phyloP scores from a whole-genome alignment of 2,797 vertebrate genomes.

The Erethizon dorsatum region DNA sequence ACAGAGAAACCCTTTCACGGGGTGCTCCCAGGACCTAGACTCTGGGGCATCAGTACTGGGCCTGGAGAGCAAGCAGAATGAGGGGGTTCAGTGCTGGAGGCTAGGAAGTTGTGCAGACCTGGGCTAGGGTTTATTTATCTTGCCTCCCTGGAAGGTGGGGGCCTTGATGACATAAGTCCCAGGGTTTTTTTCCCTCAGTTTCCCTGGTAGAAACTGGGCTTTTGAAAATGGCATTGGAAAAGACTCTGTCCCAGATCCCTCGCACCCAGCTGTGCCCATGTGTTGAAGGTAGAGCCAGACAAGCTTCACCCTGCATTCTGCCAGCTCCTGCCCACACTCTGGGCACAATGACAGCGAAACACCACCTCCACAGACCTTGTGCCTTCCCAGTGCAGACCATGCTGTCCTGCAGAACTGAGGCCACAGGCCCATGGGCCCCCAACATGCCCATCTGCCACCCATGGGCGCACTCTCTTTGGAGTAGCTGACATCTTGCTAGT shows the following conservation, averaged over 20 bases:
- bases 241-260: background rate
- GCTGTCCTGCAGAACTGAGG: background rate
- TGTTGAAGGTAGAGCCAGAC: background rate
- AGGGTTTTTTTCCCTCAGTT: background rate
- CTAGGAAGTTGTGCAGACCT: background rate
- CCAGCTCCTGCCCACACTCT: background rate
- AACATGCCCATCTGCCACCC: rapidly evolving
- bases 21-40: background rate
- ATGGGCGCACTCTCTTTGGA: background rate
- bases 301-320: background rate
- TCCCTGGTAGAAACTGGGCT: background rate
- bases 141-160: background rate
- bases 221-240: background rate
- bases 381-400: rapidly evolving
- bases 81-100: background rate
- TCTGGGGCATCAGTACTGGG: background rate
- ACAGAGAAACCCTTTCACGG: conserved; percentile 55
- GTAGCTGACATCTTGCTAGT: background rate
- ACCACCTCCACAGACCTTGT: rapidly evolving
- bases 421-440: rapidly evolving
- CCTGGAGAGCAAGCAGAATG: conserved; percentile 49
- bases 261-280: background rate
- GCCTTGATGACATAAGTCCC: background rate
- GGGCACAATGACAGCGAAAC: background rate
- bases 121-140: background rate